phyloP scores from a whole-genome alignment of 2,888 invertebrate genomes.

The Serrognathus titanus region DNA sequence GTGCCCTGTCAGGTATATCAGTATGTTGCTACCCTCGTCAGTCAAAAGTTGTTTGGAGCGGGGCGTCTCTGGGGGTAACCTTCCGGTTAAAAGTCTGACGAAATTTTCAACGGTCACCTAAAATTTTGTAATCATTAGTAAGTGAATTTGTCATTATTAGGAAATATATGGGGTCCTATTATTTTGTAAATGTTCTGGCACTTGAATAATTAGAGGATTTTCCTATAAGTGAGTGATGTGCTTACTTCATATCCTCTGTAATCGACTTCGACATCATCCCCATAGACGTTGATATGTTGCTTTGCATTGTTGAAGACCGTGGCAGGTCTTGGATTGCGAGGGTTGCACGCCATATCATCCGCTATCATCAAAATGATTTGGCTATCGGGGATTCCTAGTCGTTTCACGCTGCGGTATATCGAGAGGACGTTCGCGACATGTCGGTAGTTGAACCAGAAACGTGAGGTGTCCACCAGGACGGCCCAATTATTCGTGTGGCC shows the following conservation, averaged over 20 bases:
- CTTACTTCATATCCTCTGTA: constrained; percentile 87
- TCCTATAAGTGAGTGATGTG: not conserved
- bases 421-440: constrained; percentile 99
- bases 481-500: constrained; percentile 99
- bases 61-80: constrained; percentile 89
- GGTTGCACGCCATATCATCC: constrained; percentile 99
- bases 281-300: constrained; percentile 98
- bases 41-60: constrained; percentile 91
- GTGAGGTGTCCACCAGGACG: constrained; percentile 94
- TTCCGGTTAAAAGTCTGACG: constrained; percentile 89
- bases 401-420: constrained; percentile 95
- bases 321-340: constrained; percentile 94
- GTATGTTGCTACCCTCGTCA: constrained; percentile 94
- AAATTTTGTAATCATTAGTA: constrained; percentile 22
- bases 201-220: too few relatives aligned
- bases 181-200: too few relatives aligned
- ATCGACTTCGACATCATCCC: constrained; percentile 98
- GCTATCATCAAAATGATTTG: constrained; percentile 99
- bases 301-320: constrained; percentile 98
- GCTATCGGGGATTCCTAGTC: constrained; percentile 97
- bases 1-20: constrained; percentile 94
- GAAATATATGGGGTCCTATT: too few relatives aligned
- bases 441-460: constrained; percentile 99
- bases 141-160: not conserved
- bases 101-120: constrained; percentile 98